Conservation (phyloP, 2,888 invertebrate species). For the Phortica okadai region DNA sequence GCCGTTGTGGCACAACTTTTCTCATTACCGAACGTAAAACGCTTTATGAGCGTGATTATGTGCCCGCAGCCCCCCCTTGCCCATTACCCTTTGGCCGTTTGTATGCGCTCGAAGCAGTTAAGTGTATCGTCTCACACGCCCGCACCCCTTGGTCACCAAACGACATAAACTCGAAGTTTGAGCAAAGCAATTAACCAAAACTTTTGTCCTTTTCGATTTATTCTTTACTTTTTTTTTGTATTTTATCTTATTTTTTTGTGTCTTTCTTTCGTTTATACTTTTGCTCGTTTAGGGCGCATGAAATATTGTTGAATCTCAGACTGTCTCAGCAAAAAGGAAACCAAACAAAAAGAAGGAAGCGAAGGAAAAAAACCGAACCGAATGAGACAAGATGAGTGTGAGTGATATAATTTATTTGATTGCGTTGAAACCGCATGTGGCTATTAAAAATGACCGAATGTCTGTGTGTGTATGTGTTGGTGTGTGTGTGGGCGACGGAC, state of each 20-base stretch:
- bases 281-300: neutral
- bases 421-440: constrained; percentile 6
- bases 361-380: neutral
- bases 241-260: neutral
- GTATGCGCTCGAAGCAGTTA: neutral
- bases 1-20: neutral
- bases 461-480: neutral
- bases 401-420: constrained; percentile 10
- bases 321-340: neutral
- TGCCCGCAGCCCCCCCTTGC: neutral
- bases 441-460: neutral
- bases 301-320: neutral
- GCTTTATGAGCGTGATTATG: neutral
- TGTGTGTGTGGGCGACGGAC: neutral
- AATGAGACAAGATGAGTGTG: neutral
- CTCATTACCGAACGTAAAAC: neutral
- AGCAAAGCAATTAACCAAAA: constrained; percentile 59
- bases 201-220: constrained; percentile 46
- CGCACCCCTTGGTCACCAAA: neutral
- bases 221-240: neutral
- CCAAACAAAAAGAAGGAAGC: neutral
- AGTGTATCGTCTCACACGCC: too few relatives aligned
- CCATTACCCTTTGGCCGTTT: too few relatives aligned
- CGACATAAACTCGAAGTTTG: neutral
- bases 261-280: neutral